Evolutionary conservation across 1,140 invertebrate species (phyloP), one percentile per base, ranked within the genome.

Genomic region (Micrasema minimum): DNA sequence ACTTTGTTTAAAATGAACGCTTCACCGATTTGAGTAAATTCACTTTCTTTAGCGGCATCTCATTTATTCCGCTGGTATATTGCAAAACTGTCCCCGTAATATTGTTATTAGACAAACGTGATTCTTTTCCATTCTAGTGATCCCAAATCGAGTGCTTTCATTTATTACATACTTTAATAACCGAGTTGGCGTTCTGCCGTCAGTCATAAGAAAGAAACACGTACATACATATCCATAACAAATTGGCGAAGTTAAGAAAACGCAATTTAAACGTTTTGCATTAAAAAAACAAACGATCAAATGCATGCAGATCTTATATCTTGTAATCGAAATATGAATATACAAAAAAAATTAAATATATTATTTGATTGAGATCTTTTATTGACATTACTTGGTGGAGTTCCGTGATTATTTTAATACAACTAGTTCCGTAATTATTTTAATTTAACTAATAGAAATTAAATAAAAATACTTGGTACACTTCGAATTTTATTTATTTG

Each of bases 141-240:
- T 31, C 51, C 35, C 26, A 0, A 16, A 55, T 14, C 23, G 26
- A 35, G 51, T 55, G 51, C 51, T 55, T 55, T 55, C 26, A 12
- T 55, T 55, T 53, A 31, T 53, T 53, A 31, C 50, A 53, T n/a
- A 31, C 0, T n/a, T 51, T 51, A 51, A 51, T 23, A 51, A 51
- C 50, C 10, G 23, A 16, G 12, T 31, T 26, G 0, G 20, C 46
- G n/a, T 10, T 16, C 18, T 50, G 14, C 2, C 2, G 3, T n/a
- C 3, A 43, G 12, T 43, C 12, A 43, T 14, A 1, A 14, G 16
- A 3, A 43, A n/a, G n/a, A 41, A 5, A 11, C 10, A 1, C 10
- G 10, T 41, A 11, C n/a, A 5, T 2, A n/a, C 5, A n/a, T 41
- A n/a, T 41, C 38, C 38, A 5, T 41, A n/a, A n/a, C n/a, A n/a